A percentile compares a stretch with the other conserved stretches of the same genome.
These are phyloP conservation scores for Octonoba sinensis DNA, from an alignment of 2,888 invertebrate genomes.

Conservation along the genomic window DNA sequence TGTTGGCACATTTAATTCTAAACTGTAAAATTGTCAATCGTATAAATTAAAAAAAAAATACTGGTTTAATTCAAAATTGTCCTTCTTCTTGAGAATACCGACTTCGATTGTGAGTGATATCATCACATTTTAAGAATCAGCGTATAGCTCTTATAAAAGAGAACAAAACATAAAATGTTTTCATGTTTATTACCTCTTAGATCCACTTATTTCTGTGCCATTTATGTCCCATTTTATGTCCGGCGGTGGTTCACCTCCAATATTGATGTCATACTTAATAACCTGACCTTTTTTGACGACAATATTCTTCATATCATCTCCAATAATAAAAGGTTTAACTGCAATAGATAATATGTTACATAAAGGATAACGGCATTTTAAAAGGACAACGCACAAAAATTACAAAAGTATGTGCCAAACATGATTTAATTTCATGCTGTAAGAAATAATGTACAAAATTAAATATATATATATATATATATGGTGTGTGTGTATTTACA, in stretches of 20 bases:
- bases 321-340: conserved; percentile 95
- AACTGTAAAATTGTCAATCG: no score
- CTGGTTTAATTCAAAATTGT: no score
- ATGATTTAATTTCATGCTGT: not conserved
- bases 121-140: no score
- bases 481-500: no score
- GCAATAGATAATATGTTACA: not conserved
- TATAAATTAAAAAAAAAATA: no score
- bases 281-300: conserved; percentile 97
- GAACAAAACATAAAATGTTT: not conserved
- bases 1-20: no score
- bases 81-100: no score
- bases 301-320: conserved; percentile 85
- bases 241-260: conserved; percentile 96
- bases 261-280: conserved; percentile 92
- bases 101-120: no score
- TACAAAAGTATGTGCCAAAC: not conserved
- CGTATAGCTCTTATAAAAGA: no score
- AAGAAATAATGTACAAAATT: no score
- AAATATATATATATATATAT: no score
- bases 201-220: conserved; percentile 79
- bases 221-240: conserved; percentile 90
- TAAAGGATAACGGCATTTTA: not conserved
- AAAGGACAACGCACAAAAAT: not conserved
- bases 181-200: conserved; percentile 32